These are phyloP conservation scores for Machaerirhynchus nigripectus DNA, from an alignment of 2,113 vertebrate genomes.

Conservation along the genomic window DNA sequence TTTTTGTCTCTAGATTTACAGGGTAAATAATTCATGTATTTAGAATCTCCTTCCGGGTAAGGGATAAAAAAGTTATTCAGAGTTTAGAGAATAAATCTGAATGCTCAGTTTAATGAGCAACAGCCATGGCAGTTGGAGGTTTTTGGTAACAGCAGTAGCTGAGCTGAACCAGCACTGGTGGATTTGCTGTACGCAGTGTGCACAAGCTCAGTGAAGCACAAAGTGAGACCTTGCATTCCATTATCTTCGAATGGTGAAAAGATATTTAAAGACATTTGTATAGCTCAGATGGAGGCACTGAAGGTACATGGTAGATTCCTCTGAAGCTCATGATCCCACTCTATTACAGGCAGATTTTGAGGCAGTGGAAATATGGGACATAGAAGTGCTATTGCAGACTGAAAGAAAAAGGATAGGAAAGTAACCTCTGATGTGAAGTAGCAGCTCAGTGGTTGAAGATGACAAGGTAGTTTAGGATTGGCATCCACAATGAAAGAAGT, in stretches of 20 bases:
- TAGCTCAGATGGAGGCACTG: background rate
- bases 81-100: background rate
- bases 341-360: background rate
- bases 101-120: background rate
- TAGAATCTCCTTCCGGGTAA: background rate
- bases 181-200: background rate
- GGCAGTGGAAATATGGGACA: background rate
- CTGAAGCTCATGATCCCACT: background rate
- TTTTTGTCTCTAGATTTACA: background rate
- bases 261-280: background rate
- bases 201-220: background rate
- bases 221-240: background rate
- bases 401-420: background rate
- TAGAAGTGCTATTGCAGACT: background rate
- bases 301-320: background rate
- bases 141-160: background rate
- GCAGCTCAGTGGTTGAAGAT: background rate
- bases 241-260: background rate
- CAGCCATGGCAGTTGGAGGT: background rate
- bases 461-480: background rate
- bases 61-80: background rate
- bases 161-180: background rate
- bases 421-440: background rate
- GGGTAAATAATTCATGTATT: background rate
- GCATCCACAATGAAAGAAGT: background rate